Evolutionary conservation across 2,888 invertebrate genomes (phyloP), one percentile per base, ranked within the genome.

Genomic region (Clanis bilineata): DNA sequence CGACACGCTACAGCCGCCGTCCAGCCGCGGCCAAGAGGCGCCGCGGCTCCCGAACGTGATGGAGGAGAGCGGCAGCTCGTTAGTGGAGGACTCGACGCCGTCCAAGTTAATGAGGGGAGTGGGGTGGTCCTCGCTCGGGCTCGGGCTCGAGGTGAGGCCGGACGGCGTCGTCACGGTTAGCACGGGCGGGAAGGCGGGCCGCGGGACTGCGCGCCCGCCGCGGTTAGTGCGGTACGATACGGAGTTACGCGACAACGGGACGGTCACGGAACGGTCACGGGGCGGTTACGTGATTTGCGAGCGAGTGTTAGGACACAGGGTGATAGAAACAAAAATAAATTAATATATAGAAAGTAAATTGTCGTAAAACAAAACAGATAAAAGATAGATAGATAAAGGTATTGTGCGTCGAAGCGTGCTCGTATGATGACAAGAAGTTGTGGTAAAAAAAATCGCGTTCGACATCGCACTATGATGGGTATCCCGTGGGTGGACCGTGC

Each of bases 21-120:
- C 70, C 66, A 68, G 65, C 69, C 68, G 69, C 64, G 68, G 65
- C 82, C 82, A 68, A 64, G 68, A 83, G 85, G 59, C 82, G 81
- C 62, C 82, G 66, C 67, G 65, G 63, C 66, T 69, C 63, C 80
- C 79, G 77, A 93, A 93, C 77, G 93, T 90, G 76, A 93, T 90
- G 67, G 93, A 93, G 62, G 95, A 95, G 71, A 95, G 83, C 61
- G 95, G 95, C 73, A 95, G 85, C 85, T 95, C 95, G 87, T 95
- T 95, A 65, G 94, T 95, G n/a, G 95, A 93, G 58, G 94, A 94
- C 79, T 93, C 93, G 68, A 90, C 85, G 77, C 86, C 88, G 74
- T 80, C 88, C 76, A 88, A 76, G 79, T 87, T 81, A 71, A 87
- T 82, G 44, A 81, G 69, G 60, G 92, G 93, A 59, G 90, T 82